A percentile compares a stretch with the other conserved stretches of the same genome.
Conservation (phyloP, 2,797 vertebrate species). For the Hipposideros larvatus region DNA sequence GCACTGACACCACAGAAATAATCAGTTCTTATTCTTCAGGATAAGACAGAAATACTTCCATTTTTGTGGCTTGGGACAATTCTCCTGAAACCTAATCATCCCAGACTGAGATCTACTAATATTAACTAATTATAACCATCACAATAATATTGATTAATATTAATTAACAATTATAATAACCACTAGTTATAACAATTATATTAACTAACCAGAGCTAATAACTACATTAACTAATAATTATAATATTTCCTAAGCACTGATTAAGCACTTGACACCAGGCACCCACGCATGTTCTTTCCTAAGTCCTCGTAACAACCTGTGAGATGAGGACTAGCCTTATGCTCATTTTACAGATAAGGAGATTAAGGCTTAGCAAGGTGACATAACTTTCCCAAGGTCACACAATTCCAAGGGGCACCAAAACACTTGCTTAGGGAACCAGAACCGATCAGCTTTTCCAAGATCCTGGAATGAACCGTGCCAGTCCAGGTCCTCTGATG, state of each 20-base stretch:
- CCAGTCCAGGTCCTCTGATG: not conserved
- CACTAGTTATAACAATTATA: not conserved
- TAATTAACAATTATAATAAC: not conserved
- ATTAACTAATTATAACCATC: not conserved
- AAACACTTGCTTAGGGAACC: not conserved
- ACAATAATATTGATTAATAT: not conserved
- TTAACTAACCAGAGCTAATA: not conserved
- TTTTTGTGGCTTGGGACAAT: not conserved
- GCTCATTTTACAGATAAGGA: conserved; percentile 63
- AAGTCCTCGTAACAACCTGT: not conserved
- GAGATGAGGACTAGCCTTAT: conserved; percentile 9
- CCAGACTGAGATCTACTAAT: not conserved
- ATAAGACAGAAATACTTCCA: not conserved
- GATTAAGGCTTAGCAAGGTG: conserved; percentile 53
- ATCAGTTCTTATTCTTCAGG: not conserved
- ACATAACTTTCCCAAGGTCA: conserved; percentile 55
- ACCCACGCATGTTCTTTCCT: not conserved
- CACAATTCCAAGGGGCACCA: not conserved
- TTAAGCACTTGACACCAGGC: not conserved
- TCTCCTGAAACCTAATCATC: not conserved
- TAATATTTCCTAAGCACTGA: not conserved
- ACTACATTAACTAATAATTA: not conserved
- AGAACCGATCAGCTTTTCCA: not conserved
- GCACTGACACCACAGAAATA: accelerated
- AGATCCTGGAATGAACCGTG: not conserved